Conservation (phyloP, 2,888 invertebrate species). For the Cyaniris semiargus region DNA sequence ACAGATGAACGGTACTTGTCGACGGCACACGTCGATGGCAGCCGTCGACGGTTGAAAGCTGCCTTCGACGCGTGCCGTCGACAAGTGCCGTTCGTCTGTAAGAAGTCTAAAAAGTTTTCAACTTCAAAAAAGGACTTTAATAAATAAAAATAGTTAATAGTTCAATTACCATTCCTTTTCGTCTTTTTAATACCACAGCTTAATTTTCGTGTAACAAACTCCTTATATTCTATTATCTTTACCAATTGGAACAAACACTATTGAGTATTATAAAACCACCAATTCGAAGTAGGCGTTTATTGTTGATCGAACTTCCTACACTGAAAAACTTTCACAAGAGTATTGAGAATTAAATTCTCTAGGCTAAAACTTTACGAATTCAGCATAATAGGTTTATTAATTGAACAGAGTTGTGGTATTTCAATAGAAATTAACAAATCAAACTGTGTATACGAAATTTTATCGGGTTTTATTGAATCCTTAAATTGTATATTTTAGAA, state of each 20-base stretch:
- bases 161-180: too few species aligned
- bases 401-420: conserved; percentile 5
- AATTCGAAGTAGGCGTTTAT: not conserved
- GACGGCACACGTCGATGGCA: too few species aligned
- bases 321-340: conserved; percentile 1
- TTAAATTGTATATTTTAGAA: not conserved
- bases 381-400: conserved; percentile 15
- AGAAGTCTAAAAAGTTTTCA: too few species aligned
- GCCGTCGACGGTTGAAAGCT: too few species aligned
- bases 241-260: conserved; percentile 14
- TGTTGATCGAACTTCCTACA: not conserved
- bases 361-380: not conserved
- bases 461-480: not conserved
- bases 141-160: too few species aligned
- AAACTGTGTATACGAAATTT: not conserved
- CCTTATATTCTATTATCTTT: not conserved
- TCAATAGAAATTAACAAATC: conserved; percentile 1
- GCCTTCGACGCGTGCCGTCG: too few species aligned
- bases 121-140: too few species aligned
- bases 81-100: too few species aligned
- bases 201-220: not conserved
- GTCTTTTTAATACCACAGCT: not conserved
- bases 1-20: too few species aligned
- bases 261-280: conserved; percentile 7
- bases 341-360: conserved; percentile 18